These are phyloP conservation scores for Fopius arisanus DNA, from an alignment of 1,140 invertebrate genomes.

Conservation along the genomic window DNA sequence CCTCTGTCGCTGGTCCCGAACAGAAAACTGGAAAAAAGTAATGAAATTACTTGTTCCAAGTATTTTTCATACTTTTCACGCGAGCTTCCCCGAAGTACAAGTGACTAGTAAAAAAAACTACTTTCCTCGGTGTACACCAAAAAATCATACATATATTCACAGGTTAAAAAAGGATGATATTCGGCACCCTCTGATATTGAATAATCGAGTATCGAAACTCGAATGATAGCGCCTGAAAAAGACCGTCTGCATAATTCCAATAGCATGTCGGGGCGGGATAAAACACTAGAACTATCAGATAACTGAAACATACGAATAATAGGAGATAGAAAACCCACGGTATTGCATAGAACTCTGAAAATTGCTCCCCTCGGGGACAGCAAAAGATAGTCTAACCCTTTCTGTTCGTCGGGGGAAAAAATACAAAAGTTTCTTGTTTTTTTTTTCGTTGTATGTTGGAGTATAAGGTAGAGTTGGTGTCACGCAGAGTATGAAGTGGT, in stretches of 20 bases:
- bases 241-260: background rate
- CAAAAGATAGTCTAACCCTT: constrained; percentile 2
- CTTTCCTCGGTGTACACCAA: too few species aligned
- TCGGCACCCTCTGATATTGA: background rate
- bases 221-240: background rate
- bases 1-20: too few species aligned
- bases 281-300: background rate
- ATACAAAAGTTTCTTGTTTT: background rate
- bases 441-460: background rate
- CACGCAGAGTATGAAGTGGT: constrained; percentile 9
- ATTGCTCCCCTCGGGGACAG: background rate
- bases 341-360: constrained; percentile 4
- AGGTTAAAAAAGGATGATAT: background rate
- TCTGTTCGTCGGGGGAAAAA: background rate
- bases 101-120: too few species aligned
- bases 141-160: too few species aligned
- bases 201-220: constrained; percentile 18
- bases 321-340: background rate
- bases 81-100: too few species aligned
- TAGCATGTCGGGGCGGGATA: background rate
- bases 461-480: background rate
- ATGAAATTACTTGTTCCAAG: too few species aligned
- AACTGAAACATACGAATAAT: background rate
- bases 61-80: too few species aligned
- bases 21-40: too few species aligned